A percentile compares a stretch with the other conserved stretches of the same genome.
Evolutionary conservation across 2,888 invertebrate species (phyloP).

Genomic region (Onchidella celtica): DNA sequence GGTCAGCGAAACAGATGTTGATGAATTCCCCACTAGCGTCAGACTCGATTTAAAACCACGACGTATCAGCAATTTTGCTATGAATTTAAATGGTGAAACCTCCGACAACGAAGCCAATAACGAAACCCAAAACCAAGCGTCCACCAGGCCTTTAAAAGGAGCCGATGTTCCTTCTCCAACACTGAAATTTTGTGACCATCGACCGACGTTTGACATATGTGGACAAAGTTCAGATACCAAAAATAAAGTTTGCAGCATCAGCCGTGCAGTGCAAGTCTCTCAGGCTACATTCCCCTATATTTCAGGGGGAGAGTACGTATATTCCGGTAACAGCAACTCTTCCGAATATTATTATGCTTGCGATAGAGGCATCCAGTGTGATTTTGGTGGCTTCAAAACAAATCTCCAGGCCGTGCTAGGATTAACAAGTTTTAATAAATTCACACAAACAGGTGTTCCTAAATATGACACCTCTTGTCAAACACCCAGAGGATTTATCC

Average conservation of each 20-base stretch:
- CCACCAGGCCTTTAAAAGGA: no score
- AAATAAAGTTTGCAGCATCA: conserved; percentile 16
- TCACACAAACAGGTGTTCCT: conserved; percentile 12
- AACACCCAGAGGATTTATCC: no score
- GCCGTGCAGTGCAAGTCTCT: conserved; percentile 29
- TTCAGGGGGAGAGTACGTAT: background rate
- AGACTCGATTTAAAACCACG: conserved; percentile 26
- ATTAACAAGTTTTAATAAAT: background rate
- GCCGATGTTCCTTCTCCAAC: background rate
- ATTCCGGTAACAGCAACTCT: background rate
- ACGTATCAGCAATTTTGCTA: conserved; percentile 26
- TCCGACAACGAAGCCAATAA: background rate
- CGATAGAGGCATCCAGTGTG: conserved; percentile 32
- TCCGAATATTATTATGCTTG: conserved; percentile 34
- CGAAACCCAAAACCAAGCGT: background rate
- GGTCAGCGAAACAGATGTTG: conserved; percentile 20
- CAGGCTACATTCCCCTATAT: background rate
- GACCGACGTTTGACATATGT: background rate
- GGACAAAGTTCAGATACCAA: background rate
- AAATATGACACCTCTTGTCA: conserved; percentile 34
- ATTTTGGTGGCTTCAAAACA: background rate
- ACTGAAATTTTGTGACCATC: background rate
- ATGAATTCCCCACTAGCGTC: conserved; percentile 21
- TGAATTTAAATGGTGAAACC: background rate
- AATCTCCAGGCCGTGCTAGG: background rate